These are phyloP conservation scores for Eulithis testata DNA, from an alignment of 2,888 invertebrate species.

Conservation along the genomic window DNA sequence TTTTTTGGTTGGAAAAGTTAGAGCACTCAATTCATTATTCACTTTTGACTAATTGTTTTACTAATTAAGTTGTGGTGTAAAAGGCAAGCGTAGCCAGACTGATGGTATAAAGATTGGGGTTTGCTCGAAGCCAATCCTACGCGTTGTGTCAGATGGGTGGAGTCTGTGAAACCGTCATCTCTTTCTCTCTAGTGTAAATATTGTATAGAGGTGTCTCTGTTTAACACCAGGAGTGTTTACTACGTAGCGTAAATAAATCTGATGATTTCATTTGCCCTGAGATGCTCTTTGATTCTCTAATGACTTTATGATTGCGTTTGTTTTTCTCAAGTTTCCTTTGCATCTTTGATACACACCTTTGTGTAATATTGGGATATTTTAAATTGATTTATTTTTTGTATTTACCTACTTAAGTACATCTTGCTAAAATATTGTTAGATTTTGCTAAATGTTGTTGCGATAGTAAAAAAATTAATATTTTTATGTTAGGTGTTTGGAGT, in stretches of 20 bases:
- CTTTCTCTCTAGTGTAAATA: conserved; percentile 40
- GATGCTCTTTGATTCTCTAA: conserved; percentile 63
- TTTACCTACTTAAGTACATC: too few species aligned
- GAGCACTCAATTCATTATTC: conserved; percentile 57
- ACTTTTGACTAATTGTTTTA: conserved; percentile 58
- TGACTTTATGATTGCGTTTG: conserved; percentile 59
- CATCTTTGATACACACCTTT: neutral
- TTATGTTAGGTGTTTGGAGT: too few species aligned
- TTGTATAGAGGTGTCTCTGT: conserved; percentile 48
- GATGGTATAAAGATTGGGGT: conserved; percentile 67
- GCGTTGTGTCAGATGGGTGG: conserved; percentile 65
- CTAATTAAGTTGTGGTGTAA: conserved; percentile 69
- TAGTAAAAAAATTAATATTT: too few species aligned
- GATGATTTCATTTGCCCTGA: conserved; percentile 74
- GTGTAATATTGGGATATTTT: neutral
- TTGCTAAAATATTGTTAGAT: neutral
- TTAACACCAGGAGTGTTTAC: conserved; percentile 61
- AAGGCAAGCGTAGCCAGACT: conserved; percentile 74
- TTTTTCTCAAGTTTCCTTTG: conserved; percentile 31
- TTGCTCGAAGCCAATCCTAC: conserved; percentile 69
- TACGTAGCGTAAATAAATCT: conserved; percentile 71
- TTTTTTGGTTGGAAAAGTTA: conserved; percentile 30
- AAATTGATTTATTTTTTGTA: neutral
- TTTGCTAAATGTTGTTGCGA: too few species aligned
- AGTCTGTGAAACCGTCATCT: conserved; percentile 54